A percentile compares a stretch with the other conserved stretches of the same genome.
These are phyloP conservation scores for Aricia agestis DNA, from an alignment of 1,140 invertebrate species.

Conservation along the genomic window DNA sequence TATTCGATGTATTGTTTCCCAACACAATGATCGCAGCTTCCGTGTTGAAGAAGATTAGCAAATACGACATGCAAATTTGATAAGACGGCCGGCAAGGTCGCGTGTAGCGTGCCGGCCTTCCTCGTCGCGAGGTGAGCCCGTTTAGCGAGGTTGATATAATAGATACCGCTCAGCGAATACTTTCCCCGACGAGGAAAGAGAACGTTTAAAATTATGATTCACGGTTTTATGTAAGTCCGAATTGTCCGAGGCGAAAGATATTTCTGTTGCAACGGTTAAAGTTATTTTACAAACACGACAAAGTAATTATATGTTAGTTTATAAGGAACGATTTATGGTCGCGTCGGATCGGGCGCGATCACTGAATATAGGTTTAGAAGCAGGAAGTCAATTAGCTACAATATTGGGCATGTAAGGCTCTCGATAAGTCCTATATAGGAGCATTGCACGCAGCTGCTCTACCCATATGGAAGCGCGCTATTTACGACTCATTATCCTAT, in stretches of 20 bases:
- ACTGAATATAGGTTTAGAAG: constrained; percentile 12
- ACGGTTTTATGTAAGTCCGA: not conserved
- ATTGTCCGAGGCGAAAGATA: not conserved
- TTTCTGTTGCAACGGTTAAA: not conserved
- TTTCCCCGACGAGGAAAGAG: constrained; percentile 6
- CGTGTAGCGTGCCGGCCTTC: constrained; percentile 57
- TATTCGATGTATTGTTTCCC: constrained; percentile 24
- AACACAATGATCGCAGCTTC: constrained; percentile 17
- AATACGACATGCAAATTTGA: constrained; percentile 38
- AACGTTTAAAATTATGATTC: not conserved
- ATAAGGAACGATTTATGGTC: not conserved
- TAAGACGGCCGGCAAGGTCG: constrained; percentile 48
- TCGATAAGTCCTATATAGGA: constrained; percentile 6
- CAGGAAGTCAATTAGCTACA: constrained; percentile 13
- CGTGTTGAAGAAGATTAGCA: constrained; percentile 23
- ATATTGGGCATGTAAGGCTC: constrained; percentile 10
- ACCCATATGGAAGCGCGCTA: constrained; percentile 7
- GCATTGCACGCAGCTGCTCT: constrained; percentile 8
- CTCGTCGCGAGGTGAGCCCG: constrained; percentile 56
- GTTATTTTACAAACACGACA: not conserved
- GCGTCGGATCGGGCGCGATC: not conserved
- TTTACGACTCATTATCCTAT: constrained; percentile 5
- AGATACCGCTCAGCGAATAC: not conserved
- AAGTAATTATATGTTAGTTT: not conserved
- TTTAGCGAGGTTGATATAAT: constrained; percentile 29